Evolutionary conservation across 2,113 vertebrate genomes (phyloP).

Genomic region (Syrrhaptes paradoxus): DNA sequence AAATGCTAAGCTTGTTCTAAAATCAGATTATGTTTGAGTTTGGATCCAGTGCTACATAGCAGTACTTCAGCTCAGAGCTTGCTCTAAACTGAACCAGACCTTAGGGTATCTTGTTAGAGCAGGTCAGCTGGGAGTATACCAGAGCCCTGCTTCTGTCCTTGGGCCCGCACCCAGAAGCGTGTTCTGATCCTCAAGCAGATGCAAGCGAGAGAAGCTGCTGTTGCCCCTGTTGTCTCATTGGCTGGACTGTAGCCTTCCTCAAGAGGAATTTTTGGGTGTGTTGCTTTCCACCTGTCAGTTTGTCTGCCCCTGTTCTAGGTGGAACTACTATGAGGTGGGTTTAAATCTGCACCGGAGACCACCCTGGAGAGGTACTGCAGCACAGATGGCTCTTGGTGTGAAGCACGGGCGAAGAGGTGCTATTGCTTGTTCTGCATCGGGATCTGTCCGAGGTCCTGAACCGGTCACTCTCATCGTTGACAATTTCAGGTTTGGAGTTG

Average conservation of each 20-base stretch:
- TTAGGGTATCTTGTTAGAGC: neutral
- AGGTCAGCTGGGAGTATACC: neutral
- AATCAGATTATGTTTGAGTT: neutral
- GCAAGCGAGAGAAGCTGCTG: neutral
- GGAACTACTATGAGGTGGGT: neutral
- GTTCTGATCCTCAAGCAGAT: neutral
- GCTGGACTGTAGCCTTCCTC: neutral
- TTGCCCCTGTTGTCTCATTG: neutral
- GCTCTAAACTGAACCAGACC: neutral
- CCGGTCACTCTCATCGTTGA: accelerated
- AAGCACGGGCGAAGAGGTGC: no score
- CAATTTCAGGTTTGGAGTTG: neutral
- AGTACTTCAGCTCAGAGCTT: neutral
- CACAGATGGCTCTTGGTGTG: no score
- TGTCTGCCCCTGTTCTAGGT: neutral
- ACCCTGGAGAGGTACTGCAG: neutral
- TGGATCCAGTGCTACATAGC: neutral
- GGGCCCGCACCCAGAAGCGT: neutral
- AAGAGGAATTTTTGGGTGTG: neutral
- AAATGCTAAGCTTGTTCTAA: neutral
- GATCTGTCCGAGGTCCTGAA: conserved; percentile 66
- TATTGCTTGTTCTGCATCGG: neutral
- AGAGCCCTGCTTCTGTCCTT: neutral
- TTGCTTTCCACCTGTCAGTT: neutral
- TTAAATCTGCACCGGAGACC: neutral